A percentile compares a stretch with the other conserved stretches of the same genome.
These are phyloP conservation scores for Amia ocellicauda DNA, from an alignment of 2,113 vertebrate species.

Conservation along the genomic window DNA sequence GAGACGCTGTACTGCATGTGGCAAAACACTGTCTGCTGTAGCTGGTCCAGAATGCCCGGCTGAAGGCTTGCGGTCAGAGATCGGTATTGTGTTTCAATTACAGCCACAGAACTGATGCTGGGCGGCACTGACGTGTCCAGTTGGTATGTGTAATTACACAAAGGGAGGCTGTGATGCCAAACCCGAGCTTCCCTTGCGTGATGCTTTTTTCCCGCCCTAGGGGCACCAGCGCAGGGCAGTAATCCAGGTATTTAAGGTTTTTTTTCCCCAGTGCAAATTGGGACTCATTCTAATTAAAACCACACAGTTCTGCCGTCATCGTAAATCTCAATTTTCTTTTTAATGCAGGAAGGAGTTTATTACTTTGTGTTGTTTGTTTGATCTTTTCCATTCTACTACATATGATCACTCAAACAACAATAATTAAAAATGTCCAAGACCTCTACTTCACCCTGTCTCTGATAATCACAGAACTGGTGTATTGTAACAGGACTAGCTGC, in stretches of 20 bases:
- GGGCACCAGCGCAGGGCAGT: background rate
- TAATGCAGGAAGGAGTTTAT: no score
- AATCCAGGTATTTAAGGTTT: conserved; percentile 10
- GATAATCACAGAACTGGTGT: no score
- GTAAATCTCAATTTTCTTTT: conserved; percentile 21
- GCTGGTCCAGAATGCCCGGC: no score
- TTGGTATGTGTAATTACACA: background rate
- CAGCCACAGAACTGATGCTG: background rate
- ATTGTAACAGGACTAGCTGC: no score
- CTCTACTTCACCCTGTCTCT: no score
- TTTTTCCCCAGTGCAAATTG: conserved; percentile 8
- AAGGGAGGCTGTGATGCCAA: background rate
- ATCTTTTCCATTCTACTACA: no score
- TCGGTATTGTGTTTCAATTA: background rate
- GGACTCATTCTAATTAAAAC: conserved; percentile 32
- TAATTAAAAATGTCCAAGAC: no score
- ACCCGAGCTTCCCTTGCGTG: background rate
- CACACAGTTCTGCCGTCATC: conserved; percentile 33
- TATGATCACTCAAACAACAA: no score
- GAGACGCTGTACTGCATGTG: no score
- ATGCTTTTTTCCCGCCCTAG: background rate
- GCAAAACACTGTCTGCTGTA: no score
- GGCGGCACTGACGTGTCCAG: background rate
- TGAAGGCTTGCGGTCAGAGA: background rate
- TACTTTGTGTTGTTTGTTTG: no score